phyloP scores from a whole-genome alignment of 2,797 vertebrate species.

The Kryptopterus vitreolus region DNA sequence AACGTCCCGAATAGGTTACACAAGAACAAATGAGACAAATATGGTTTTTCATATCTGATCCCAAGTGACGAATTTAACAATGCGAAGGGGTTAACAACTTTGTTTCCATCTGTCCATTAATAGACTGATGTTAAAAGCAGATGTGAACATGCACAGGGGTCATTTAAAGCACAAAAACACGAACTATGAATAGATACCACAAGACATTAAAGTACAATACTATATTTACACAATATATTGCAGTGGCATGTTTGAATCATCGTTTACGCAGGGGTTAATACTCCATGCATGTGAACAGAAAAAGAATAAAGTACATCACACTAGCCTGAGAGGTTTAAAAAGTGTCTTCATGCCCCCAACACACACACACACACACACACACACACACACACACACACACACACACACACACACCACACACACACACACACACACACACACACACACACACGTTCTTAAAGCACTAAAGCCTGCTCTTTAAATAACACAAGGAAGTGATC shows the following conservation, averaged over 20 bases:
- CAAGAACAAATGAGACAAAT: neutral
- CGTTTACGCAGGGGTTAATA: neutral
- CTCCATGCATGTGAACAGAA: slow-evolving; percentile 9
- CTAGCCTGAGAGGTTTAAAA: neutral
- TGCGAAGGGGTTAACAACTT: too few relatives aligned
- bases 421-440: too few relatives aligned
- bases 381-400: too few relatives aligned
- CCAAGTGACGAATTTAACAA: neutral
- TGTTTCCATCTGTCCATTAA: neutral
- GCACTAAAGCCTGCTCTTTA: slow-evolving; percentile 17
- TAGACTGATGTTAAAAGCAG: neutral
- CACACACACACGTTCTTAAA: neutral
- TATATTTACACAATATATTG: neutral
- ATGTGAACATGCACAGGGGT: neutral
- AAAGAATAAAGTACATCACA: slow-evolving; percentile 4
- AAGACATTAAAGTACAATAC: neutral
- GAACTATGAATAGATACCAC: neutral
- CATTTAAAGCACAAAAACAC: neutral
- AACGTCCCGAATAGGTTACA: neutral
- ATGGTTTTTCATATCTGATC: too few relatives aligned
- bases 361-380: too few relatives aligned
- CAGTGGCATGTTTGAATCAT: neutral
- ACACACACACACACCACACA: too few relatives aligned
- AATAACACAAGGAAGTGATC: neutral
- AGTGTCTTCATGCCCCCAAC: neutral